Evolutionary conservation across 2,797 vertebrate genomes (phyloP).

Genomic region (Parauchenoglanis punctatus): DNA sequence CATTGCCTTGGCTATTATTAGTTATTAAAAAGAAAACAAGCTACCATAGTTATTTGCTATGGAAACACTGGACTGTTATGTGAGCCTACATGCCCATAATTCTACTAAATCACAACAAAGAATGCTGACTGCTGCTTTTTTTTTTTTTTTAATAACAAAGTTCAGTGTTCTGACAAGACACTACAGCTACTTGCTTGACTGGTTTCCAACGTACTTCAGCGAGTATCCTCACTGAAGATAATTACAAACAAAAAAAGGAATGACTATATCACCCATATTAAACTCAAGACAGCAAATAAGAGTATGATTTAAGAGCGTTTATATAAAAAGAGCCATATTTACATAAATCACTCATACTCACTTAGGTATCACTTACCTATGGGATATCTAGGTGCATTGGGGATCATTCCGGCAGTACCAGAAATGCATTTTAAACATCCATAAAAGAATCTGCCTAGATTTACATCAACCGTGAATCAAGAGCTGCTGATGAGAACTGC

Average conservation of each 20-base stretch:
- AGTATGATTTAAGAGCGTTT: background rate
- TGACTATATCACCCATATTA: background rate
- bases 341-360: slow-evolving; percentile 6
- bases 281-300: background rate
- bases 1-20: too few species aligned
- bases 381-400: background rate
- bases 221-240: background rate
- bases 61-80: background rate
- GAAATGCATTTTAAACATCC: slow-evolving; percentile 15
- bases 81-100: background rate
- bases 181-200: background rate
- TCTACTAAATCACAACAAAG: background rate
- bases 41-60: background rate
- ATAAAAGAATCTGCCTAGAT: background rate
- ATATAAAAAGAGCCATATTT: background rate
- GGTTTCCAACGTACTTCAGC: background rate
- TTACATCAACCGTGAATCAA: slow-evolving; percentile 19
- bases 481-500: slow-evolving; percentile 44
- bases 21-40: background rate
- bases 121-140: background rate
- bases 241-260: background rate
- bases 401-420: background rate
- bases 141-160: background rate
- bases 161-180: background rate
- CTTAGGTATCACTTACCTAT: slow-evolving; percentile 2